phyloP scores from a whole-genome alignment of 2,888 invertebrate species.

The Chironomus tentans region DNA sequence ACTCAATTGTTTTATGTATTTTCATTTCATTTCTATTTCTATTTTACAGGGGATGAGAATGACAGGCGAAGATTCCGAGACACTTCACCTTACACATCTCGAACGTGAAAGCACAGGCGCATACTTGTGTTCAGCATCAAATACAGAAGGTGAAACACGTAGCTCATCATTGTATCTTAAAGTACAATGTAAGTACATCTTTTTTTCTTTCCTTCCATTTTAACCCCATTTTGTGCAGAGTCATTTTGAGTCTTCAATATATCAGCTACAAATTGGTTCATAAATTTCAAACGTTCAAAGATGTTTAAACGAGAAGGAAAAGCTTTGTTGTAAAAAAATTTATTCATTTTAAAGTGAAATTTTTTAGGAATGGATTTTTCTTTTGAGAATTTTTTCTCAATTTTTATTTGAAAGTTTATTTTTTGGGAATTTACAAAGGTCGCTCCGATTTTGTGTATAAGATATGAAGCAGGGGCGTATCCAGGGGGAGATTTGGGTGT shows the following conservation, averaged over 20 bases:
- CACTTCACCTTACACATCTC: slow-evolving; percentile 57
- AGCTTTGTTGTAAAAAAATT: too few species aligned
- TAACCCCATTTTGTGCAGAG: background rate
- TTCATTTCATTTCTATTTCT: background rate
- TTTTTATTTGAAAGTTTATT: too few species aligned
- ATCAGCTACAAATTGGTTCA: background rate
- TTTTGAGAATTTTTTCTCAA: too few species aligned
- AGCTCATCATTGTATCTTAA: slow-evolving; percentile 64
- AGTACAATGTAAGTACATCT: slow-evolving; percentile 64
- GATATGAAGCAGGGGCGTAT: too few species aligned
- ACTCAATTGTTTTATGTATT: too few species aligned
- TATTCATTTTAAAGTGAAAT: too few species aligned
- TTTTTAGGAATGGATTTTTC: too few species aligned
- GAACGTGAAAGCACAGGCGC: slow-evolving; percentile 63
- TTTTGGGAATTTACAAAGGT: too few species aligned
- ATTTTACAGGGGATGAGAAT: slow-evolving; percentile 42
- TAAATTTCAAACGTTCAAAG: too few species aligned
- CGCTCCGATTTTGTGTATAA: too few species aligned
- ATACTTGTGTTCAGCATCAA: slow-evolving; percentile 72
- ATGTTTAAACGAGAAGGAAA: too few species aligned
- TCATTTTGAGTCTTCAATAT: background rate
- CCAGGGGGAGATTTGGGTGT: too few species aligned
- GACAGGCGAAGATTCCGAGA: slow-evolving; percentile 44
- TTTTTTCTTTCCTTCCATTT: background rate
- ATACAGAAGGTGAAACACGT: slow-evolving; percentile 69